Conservation (phyloP, 2,888 invertebrate species). For the Epinotia bilunana region DNA sequence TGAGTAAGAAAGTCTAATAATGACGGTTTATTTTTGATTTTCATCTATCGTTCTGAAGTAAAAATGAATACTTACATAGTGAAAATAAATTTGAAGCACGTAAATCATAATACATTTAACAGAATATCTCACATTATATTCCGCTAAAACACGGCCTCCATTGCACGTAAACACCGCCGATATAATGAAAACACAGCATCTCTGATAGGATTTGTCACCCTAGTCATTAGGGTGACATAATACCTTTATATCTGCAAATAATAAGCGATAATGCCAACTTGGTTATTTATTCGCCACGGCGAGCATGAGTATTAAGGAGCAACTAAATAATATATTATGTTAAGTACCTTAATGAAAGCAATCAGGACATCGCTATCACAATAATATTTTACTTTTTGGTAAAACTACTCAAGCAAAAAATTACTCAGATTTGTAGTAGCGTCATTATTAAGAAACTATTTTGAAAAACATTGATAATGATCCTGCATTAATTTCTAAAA, state of each 20-base stretch:
- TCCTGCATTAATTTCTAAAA: neutral
- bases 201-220: constrained; percentile 65
- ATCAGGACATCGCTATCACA: neutral
- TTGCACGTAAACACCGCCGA: neutral
- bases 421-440: too few species aligned
- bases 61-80: neutral
- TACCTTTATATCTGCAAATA: constrained; percentile 64
- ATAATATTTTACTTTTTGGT: neutral
- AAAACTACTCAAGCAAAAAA: neutral
- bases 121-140: neutral
- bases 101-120: neutral
- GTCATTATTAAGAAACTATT: too few species aligned
- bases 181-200: constrained; percentile 50
- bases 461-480: neutral
- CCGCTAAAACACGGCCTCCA: neutral
- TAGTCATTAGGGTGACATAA: constrained; percentile 64
- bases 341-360: neutral
- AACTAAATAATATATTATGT: neutral
- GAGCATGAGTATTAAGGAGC: constrained; percentile 29
- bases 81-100: neutral
- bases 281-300: constrained; percentile 56
- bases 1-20: neutral
- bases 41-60: too few species aligned
- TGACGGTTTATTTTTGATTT: too few species aligned
- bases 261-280: constrained; percentile 59